Conservation (phyloP, 2,888 invertebrate species). For the Tuta absoluta region DNA sequence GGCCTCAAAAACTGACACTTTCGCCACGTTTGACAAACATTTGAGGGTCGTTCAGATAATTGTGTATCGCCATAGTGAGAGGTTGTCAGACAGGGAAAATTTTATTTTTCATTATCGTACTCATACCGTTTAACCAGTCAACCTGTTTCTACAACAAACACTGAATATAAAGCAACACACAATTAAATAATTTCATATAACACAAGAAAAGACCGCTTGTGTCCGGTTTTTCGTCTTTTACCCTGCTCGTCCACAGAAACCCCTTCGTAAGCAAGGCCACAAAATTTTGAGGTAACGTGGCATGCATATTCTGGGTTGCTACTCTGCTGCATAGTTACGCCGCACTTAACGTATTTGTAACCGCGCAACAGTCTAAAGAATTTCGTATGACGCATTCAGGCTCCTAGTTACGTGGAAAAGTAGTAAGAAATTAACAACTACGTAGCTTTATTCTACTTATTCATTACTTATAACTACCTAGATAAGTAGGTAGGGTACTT, state of each 20-base stretch:
- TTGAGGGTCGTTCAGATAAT: too few relatives aligned
- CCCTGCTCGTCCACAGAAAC: not conserved
- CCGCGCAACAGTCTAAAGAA: conserved; percentile 4
- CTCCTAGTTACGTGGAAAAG: not conserved
- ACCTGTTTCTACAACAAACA: too few relatives aligned
- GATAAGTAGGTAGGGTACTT: too few relatives aligned
- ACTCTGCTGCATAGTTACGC: not conserved
- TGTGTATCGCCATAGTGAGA: too few relatives aligned
- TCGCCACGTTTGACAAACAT: too few relatives aligned
- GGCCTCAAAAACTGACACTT: too few relatives aligned
- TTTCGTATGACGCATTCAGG: not conserved
- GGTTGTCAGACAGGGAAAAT: not conserved
- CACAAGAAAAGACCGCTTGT: not conserved
- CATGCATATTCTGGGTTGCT: conserved; percentile 1
- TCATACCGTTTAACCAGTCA: too few relatives aligned
- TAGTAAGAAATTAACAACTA: not conserved
- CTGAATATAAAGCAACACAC: too few relatives aligned
- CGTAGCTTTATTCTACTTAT: too few relatives aligned
- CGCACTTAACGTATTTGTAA: conserved; percentile 15
- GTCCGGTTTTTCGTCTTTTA: not conserved
- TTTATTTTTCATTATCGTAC: too few relatives aligned
- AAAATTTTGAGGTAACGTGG: not conserved
- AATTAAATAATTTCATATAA: not conserved
- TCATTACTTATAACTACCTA: too few relatives aligned
- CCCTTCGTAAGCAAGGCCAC: not conserved